A percentile compares a stretch with the other conserved stretches of the same genome.
These are phyloP conservation scores for Saccostrea echinata DNA, from an alignment of 1,140 invertebrate species.

Conservation along the genomic window DNA sequence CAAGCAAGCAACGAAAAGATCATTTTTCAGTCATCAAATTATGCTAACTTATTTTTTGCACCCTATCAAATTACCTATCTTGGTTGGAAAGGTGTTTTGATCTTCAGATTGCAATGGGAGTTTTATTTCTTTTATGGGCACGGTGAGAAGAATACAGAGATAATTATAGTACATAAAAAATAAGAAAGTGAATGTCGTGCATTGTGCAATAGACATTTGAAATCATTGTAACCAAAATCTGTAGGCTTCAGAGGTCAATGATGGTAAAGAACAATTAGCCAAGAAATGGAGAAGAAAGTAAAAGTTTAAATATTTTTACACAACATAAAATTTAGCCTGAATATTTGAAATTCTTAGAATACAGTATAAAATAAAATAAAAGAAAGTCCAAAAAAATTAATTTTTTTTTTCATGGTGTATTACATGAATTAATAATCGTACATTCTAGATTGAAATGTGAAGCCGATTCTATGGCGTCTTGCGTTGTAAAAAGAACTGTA, in stretches of 20 bases:
- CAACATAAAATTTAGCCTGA: neutral
- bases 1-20: neutral
- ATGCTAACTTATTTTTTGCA: conserved; percentile 19
- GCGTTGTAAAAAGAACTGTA: too few relatives aligned
- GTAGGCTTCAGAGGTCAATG: neutral
- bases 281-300: neutral
- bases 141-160: conserved; percentile 3
- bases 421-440: too few relatives aligned
- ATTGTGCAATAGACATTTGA: conserved; percentile 28
- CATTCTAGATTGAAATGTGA: too few relatives aligned
- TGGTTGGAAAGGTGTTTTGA: conserved; percentile 22
- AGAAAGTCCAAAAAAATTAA: neutral
- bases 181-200: conserved; percentile 7
- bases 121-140: conserved; percentile 30
- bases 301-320: conserved; percentile 6
- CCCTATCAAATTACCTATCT: conserved; percentile 25
- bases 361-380: neutral
- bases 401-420: neutral
- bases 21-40: conserved; percentile 35
- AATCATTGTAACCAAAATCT: neutral
- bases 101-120: conserved; percentile 23
- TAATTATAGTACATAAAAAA: conserved; percentile 38
- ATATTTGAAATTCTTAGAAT: conserved; percentile 9
- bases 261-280: neutral
- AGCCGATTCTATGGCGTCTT: too few relatives aligned